These are phyloP conservation scores for Ceratitis capitata DNA, from an alignment of 1,140 invertebrate species.

Conservation along the genomic window DNA sequence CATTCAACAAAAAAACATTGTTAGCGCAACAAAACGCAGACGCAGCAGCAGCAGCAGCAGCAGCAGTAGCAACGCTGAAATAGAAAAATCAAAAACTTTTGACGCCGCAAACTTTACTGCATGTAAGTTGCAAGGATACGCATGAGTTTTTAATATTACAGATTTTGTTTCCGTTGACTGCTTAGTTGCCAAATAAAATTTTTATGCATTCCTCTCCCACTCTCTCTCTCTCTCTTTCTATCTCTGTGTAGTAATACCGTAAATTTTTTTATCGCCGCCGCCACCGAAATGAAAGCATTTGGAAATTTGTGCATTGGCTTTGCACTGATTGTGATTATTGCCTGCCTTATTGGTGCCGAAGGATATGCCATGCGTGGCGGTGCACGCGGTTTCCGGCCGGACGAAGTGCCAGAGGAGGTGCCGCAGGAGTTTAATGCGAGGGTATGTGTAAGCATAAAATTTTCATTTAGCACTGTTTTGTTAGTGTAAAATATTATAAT, in stretches of 20 bases:
- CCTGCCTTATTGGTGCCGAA: background rate
- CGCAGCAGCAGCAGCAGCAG: no score
- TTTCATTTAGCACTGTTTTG: background rate
- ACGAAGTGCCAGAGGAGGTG: background rate
- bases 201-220: background rate
- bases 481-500: no score
- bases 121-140: background rate
- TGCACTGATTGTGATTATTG: slow-evolving; percentile 16
- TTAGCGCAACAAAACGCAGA: background rate
- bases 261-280: background rate
- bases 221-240: no score
- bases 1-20: slow-evolving; percentile 18
- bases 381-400: background rate
- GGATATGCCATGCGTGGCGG: slow-evolving; percentile 11
- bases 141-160: slow-evolving; percentile 21
- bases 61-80: no score
- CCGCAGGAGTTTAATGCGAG: background rate
- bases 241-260: background rate
- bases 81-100: background rate
- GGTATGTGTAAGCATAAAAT: background rate
- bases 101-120: background rate
- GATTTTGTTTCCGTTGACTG: background rate
- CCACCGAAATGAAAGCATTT: background rate
- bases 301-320: slow-evolving; percentile 8
- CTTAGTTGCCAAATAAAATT: background rate